These are phyloP conservation scores for Trichosurus vulpecula DNA, from an alignment of 2,797 vertebrate species.

Conservation along the genomic window DNA sequence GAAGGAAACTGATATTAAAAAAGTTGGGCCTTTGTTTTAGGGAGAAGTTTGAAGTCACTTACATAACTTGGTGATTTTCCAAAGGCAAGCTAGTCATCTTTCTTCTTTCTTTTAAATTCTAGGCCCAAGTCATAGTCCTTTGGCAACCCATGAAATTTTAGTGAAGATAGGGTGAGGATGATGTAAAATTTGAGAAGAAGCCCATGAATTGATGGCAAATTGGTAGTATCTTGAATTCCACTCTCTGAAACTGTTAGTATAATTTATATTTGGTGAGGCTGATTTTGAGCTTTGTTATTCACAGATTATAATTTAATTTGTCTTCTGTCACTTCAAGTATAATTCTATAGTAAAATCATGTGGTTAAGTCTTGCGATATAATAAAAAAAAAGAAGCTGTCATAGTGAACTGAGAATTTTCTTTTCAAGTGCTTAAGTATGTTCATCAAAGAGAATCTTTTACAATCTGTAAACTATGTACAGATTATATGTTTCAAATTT, in stretches of 20 bases:
- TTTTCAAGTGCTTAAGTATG: slow-evolving; percentile 43
- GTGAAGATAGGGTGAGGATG: neutral
- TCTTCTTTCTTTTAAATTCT: neutral
- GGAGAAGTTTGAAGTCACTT: neutral
- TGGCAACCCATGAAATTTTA: neutral
- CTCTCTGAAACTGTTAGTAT: slow-evolving; percentile 14
- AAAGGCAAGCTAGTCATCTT: neutral
- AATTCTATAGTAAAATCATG: neutral
- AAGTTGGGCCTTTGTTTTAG: neutral
- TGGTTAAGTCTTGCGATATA: neutral
- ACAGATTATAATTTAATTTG: slow-evolving; percentile 50
- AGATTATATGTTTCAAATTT: slow-evolving; percentile 68
- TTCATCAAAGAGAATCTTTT: slow-evolving; percentile 30
- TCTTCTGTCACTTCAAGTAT: slow-evolving; percentile 56
- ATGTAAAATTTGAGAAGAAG: neutral
- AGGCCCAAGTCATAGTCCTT: neutral
- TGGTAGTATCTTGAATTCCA: slow-evolving; percentile 26
- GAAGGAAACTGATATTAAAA: neutral
- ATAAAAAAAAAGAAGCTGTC: slow-evolving; percentile 41
- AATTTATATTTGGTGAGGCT: slow-evolving; percentile 29
- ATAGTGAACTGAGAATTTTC: slow-evolving; percentile 40
- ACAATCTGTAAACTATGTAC: slow-evolving; percentile 19
- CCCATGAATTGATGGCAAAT: slow-evolving; percentile 3
- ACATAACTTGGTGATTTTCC: neutral
- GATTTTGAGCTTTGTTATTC: slow-evolving; percentile 64